Percentiles rank a stretch among this genome's conserved stretches.
Evolutionary conservation across 2,888 invertebrate genomes (phyloP).

Genomic region (Furcula furcula): DNA sequence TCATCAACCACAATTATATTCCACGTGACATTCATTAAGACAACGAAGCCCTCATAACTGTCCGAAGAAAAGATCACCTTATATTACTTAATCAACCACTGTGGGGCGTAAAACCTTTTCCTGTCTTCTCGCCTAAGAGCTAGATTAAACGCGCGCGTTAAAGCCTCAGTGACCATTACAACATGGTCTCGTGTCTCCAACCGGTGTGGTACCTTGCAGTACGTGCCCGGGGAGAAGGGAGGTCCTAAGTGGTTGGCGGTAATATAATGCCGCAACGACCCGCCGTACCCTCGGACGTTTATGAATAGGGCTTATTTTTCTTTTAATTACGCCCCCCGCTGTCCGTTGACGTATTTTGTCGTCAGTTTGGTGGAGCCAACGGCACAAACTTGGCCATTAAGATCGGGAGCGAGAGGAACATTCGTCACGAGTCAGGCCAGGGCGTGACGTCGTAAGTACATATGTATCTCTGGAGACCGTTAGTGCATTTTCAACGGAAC

Average conservation of each 20-base stretch:
- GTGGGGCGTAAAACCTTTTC: conserved; percentile 55
- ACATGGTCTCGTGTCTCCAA: conserved; percentile 33
- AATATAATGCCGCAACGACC: conserved; percentile 61
- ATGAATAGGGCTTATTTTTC: conserved; percentile 80
- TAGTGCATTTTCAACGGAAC: conserved; percentile 7
- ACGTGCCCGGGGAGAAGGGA: conserved; percentile 19
- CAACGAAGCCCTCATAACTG: conserved; percentile 48
- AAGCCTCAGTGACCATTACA: conserved; percentile 51
- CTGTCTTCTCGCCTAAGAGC: conserved; percentile 64
- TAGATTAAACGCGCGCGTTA: conserved; percentile 76
- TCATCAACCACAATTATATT: conserved; percentile 36
- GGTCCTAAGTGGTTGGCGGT: conserved; percentile 47
- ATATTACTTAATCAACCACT: conserved; percentile 61
- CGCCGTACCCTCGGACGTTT: conserved; percentile 70
- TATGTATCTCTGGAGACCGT: conserved; percentile 8
- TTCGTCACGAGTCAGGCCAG: conserved; percentile 20
- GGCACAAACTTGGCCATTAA: conserved; percentile 21
- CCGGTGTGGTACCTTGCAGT: conserved; percentile 8
- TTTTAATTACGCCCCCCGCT: conserved; percentile 73
- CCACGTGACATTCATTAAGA: conserved; percentile 48
- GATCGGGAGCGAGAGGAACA: conserved; percentile 10
- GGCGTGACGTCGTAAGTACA: conserved; percentile 9
- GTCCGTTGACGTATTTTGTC: conserved; percentile 54
- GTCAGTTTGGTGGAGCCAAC: conserved; percentile 25
- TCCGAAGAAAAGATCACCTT: conserved; percentile 53